A percentile compares a stretch with the other conserved stretches of the same genome.
Evolutionary conservation across 2,888 invertebrate species (phyloP).

Genomic region (Entomobrya proxima): DNA sequence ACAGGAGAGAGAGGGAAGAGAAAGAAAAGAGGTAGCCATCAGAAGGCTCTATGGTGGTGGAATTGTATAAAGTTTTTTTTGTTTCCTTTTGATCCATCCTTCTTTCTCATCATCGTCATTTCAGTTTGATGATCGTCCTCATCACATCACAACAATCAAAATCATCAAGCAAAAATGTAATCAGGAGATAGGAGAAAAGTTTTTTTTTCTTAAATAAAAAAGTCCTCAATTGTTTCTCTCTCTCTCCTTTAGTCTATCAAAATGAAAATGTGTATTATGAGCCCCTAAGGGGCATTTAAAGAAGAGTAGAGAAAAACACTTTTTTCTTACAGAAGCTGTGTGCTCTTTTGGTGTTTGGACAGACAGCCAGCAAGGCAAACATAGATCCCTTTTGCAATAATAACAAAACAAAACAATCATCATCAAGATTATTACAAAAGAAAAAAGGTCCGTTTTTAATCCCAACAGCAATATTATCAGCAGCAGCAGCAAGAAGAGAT

Average conservation of each 20-base stretch:
- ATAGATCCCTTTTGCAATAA: conserved; percentile 20
- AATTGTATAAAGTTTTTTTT: not conserved
- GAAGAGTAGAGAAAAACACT: conserved; percentile 30
- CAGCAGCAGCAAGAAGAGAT: not conserved
- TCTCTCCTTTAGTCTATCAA: not conserved
- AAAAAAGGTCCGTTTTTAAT: conserved; percentile 35
- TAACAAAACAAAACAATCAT: not conserved
- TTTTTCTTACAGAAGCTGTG: conserved; percentile 59
- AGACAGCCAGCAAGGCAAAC: not conserved
- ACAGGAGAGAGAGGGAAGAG: conserved; percentile 21
- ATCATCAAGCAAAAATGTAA: conserved; percentile 51
- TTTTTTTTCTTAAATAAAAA: conserved; percentile 25
- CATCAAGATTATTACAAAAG: not conserved
- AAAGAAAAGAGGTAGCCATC: conserved; percentile 17
- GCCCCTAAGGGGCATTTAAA: conserved; percentile 65
- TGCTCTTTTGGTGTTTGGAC: not conserved
- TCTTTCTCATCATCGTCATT: conserved; percentile 37
- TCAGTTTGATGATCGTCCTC: conserved; percentile 59
- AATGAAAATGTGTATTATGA: conserved; percentile 29
- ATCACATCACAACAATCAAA: conserved; percentile 56
- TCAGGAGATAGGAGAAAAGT: conserved; percentile 41
- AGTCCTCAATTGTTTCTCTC: conserved; percentile 41
- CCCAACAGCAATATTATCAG: conserved; percentile 21
- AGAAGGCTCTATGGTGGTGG: not conserved
- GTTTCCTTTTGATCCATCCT: conserved; percentile 26